These are phyloP conservation scores for Hecatera dysodea DNA, from an alignment of 2,888 invertebrate genomes.

Conservation along the genomic window DNA sequence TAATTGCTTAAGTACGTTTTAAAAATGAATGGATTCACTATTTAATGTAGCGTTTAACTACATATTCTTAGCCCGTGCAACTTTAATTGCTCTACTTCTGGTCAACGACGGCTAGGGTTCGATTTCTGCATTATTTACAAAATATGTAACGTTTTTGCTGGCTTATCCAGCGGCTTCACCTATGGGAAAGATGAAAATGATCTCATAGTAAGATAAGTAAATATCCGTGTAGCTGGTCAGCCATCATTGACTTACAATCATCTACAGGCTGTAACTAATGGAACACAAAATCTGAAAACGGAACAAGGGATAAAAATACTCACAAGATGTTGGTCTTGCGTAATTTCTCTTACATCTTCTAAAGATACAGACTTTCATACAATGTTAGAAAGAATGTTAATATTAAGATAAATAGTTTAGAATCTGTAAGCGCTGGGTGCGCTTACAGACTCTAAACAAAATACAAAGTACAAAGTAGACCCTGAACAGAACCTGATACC, in stretches of 20 bases:
- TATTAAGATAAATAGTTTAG: background rate
- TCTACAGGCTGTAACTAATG: no score
- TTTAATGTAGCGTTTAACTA: constrained; percentile 1
- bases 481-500: background rate
- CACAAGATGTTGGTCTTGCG: no score
- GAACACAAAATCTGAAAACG: no score
- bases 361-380: background rate
- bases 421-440: background rate
- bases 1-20: constrained; percentile 23
- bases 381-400: background rate
- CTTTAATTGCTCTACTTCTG: background rate
- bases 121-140: no score
- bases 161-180: no score
- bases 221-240: no score
- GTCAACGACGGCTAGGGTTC: background rate
- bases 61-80: background rate
- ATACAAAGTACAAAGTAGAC: background rate
- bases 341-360: background rate
- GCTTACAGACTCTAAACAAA: no score
- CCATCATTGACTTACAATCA: no score
- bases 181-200: no score
- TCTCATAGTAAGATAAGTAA: no score
- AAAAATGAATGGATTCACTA: constrained; percentile 28
- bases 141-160: no score
- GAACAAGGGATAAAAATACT: no score